Base-by-base conservation (phyloP, 2,888 invertebrate species). In the Odontomyia ornata region DNA sequence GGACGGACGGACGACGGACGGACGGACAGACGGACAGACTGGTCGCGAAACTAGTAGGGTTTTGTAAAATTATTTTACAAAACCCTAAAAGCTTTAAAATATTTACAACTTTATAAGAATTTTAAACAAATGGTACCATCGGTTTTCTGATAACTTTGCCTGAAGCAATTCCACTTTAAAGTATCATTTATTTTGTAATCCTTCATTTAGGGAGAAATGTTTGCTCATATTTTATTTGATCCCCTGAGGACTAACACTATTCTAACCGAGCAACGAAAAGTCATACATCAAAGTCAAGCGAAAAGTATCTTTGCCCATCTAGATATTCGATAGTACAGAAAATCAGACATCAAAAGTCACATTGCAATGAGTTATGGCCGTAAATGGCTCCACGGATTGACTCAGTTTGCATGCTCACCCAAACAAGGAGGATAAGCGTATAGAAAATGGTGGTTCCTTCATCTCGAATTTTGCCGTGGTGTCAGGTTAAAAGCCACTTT, bases 401-500 rank as follows among this genome's bases (percentile, higher is more conserved):
- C 28, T 64, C 25, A 21, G 43, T 60, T 25, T 23, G 15, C 36
- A 60, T 21, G 25, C 30, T 25, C 15, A 67, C 18, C 21, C 18
- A 36, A 1, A 47, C 47, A 23, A 9, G 27, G 46, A 69, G 46
- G 69, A 69, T 69, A 47, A 69, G 47, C 46, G 46, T 47, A 69
- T 69, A 21, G 25, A 69, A 25, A 5, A 36, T 36, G 36, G 36
- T 15, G 69, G 23, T 47, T 30, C 69, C 46, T 69, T 69, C 36
- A 60, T 36, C 73, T 73, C 18, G 23, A 73, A 73, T 73, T 73
- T 60, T 60, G 36, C 25, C 60, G 69, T 57, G 21, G 60, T 73
- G 57, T 57, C 57, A 57, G 73, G 73, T 73, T 73, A 73, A 73
- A 60, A 73, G 73, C 73, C 73, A 73, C 73, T 73, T 73, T 73